Evolutionary conservation across 2,888 invertebrate genomes (phyloP).

Genomic region (Spisula subtruncata): DNA sequence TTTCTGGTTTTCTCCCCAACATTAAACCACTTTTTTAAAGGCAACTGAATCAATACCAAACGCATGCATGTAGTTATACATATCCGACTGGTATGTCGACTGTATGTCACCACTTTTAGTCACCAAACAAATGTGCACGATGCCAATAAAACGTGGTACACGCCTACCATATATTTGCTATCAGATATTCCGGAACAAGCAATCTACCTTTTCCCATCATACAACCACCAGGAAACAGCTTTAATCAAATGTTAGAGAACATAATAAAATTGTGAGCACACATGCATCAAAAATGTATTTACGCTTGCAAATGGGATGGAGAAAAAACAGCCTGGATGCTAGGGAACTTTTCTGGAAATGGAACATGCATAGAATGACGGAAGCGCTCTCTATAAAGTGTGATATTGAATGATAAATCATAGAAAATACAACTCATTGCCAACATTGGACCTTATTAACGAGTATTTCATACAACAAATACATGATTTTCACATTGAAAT

Average conservation of each 20-base stretch:
- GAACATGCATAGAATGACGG: not conserved
- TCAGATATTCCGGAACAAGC: not conserved
- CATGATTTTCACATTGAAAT: not conserved
- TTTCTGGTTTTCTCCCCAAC: not conserved
- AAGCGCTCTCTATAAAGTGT: not conserved
- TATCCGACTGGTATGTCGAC: not conserved
- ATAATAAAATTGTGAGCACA: not conserved
- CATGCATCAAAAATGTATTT: constrained; percentile 10
- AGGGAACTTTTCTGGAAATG: not conserved
- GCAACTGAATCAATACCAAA: not conserved
- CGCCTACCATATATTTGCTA: constrained; percentile 1
- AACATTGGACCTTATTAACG: constrained; percentile 8
- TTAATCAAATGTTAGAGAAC: constrained; percentile 21
- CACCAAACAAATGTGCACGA: not conserved
- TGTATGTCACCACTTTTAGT: constrained; percentile 3
- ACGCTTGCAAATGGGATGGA: not conserved
- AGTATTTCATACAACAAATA: constrained; percentile 2
- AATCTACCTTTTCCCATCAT: not conserved
- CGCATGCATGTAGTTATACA: not conserved
- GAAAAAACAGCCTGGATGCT: not conserved
- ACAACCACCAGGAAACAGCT: not conserved
- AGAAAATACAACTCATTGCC: not conserved
- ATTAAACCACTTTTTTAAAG: not conserved
- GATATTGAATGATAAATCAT: constrained; percentile 16
- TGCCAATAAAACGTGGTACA: not conserved